Conservation (phyloP, 2,888 invertebrate species). For the Griposia aprilina region DNA sequence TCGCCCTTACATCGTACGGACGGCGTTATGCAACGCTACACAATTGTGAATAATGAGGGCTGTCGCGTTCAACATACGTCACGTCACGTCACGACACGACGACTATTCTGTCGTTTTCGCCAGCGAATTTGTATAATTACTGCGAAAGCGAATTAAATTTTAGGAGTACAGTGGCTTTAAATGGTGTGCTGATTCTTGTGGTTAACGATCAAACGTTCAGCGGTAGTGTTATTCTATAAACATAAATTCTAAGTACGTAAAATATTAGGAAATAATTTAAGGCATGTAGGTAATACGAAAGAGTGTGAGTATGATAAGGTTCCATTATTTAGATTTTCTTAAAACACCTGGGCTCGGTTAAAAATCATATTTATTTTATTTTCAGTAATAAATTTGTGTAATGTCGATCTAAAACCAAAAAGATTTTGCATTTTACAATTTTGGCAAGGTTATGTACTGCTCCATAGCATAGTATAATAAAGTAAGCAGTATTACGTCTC, state of each 20-base stretch:
- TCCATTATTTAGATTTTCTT: no score
- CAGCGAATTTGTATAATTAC: conserved; percentile 56
- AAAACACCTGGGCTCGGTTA: no score
- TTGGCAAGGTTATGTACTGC: not conserved
- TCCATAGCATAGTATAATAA: conserved; percentile 8
- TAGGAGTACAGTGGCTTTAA: conserved; percentile 23
- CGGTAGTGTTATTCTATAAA: no score
- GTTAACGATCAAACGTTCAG: not conserved
- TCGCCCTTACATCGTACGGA: conserved; percentile 49
- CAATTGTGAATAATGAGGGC: conserved; percentile 73
- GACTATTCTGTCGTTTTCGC: conserved; percentile 51
- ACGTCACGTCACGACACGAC: conserved; percentile 35
- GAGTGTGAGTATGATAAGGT: no score
- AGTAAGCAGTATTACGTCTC: conserved; percentile 20
- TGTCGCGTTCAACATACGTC: conserved; percentile 69
- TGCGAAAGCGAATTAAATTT: conserved; percentile 48
- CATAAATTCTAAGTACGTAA: no score
- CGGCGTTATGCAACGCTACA: conserved; percentile 57
- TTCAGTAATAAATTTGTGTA: no score
- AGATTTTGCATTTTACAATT: not conserved
- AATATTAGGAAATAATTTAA: no score
- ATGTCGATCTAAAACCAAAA: not conserved
- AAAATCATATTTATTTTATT: no score
- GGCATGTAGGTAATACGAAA: no score
- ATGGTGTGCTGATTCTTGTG: conserved; percentile 18